A percentile compares a stretch with the other conserved stretches of the same genome.
Conservation (phyloP, 2,797 vertebrate genomes). For the Pelodytes ibericus region DNA sequence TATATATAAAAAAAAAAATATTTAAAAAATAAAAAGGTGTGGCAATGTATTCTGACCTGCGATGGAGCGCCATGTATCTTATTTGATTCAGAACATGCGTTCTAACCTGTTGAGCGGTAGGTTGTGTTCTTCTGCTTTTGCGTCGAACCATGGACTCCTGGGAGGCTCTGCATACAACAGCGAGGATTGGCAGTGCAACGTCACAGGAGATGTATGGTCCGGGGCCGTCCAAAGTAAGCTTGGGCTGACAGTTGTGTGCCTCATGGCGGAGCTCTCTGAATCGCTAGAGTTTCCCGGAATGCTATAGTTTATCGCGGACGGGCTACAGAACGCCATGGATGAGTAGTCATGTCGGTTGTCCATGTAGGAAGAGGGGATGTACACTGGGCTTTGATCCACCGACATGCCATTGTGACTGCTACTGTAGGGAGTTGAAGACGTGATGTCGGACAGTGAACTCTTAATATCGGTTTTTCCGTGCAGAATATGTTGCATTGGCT, state of each 20-base stretch:
- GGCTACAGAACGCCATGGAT: constrained; percentile 81
- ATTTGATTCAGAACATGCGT: background rate
- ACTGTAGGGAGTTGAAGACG: constrained; percentile 70
- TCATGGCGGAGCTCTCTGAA: constrained; percentile 69
- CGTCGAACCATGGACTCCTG: constrained; percentile 80
- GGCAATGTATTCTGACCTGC: no score
- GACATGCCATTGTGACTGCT: constrained; percentile 67
- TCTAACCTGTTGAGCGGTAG: constrained; percentile 78
- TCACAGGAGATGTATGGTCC: constrained; percentile 75
- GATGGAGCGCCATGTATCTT: background rate
- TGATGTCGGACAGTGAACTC: constrained; percentile 69
- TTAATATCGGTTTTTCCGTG: constrained; percentile 76
- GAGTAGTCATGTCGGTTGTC: constrained; percentile 81
- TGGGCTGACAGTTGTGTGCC: constrained; percentile 80
- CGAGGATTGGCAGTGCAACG: constrained; percentile 82
- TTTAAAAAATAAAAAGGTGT: no score
- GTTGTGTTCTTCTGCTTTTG: constrained; percentile 72
- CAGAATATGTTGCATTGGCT: constrained; percentile 79
- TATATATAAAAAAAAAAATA: no score
- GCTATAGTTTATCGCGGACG: constrained; percentile 78
- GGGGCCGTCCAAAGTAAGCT: constrained; percentile 78
- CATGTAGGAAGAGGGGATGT: constrained; percentile 84
- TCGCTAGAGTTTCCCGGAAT: constrained; percentile 65
- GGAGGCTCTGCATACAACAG: constrained; percentile 80
- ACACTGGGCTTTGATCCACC: constrained; percentile 81